A percentile compares a stretch with the other conserved stretches of the same genome.
phyloP scores from a whole-genome alignment of 2,888 invertebrate genomes.

The Salticus scenicus region DNA sequence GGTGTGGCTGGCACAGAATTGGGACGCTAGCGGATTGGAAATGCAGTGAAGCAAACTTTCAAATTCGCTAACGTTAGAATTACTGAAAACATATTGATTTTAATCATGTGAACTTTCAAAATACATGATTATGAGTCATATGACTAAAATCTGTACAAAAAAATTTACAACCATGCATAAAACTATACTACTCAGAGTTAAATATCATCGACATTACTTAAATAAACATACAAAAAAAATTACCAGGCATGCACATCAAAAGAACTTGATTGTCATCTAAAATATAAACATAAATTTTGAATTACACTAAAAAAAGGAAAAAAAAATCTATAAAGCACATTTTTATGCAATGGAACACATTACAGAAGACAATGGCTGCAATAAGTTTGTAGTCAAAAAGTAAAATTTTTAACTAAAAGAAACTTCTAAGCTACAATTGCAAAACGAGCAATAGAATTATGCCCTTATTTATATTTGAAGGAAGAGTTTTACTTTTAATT shows the following conservation, averaged over 20 bases:
- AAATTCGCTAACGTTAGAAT: constrained; percentile 57
- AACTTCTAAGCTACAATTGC: too few species aligned
- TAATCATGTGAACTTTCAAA: not conserved
- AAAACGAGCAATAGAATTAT: too few species aligned
- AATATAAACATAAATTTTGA: too few species aligned
- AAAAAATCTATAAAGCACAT: too few species aligned
- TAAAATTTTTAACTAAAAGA: too few species aligned
- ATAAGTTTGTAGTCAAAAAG: too few species aligned
- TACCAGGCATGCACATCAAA: not conserved
- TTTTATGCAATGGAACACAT: too few species aligned
- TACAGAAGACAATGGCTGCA: too few species aligned
- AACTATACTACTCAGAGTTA: not conserved
- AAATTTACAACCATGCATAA: constrained; percentile 9
- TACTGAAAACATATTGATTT: constrained; percentile 1
- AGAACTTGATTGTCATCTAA: too few species aligned
- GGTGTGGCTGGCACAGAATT: constrained; percentile 64
- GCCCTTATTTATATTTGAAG: too few species aligned
- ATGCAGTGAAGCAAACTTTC: constrained; percentile 54
- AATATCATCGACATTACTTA: not conserved
- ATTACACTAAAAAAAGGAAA: too few species aligned
- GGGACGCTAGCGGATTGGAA: constrained; percentile 60
- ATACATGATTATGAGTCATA: not conserved
- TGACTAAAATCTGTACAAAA: not conserved
- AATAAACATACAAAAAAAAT: not conserved
- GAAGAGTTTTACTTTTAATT: too few species aligned